Conservation (phyloP, 2,888 invertebrate species). For the Megastigmus dorsalis region DNA sequence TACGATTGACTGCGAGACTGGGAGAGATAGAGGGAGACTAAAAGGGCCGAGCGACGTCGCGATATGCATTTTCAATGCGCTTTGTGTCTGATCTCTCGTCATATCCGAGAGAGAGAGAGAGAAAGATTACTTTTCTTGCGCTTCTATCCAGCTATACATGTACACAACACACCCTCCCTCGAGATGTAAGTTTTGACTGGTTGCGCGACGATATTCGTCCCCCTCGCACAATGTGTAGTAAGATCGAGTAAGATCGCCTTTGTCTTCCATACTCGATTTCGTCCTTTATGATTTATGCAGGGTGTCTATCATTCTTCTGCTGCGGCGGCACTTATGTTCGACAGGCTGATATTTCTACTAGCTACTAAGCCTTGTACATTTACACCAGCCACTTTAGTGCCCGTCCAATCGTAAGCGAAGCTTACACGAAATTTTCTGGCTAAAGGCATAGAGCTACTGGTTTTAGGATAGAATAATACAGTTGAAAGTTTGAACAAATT, state of each 20-base stretch:
- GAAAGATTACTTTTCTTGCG: constrained; percentile 26
- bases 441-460: no score
- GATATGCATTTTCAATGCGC: constrained; percentile 51
- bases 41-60: constrained; percentile 30
- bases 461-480: no score
- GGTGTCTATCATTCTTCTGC: constrained; percentile 35
- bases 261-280: constrained; percentile 35
- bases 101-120: no score
- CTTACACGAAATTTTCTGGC: no score
- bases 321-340: constrained; percentile 9
- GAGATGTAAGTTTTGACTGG: constrained; percentile 40
- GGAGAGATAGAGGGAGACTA: constrained; percentile 2
- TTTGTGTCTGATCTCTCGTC: not conserved
- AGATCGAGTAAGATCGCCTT: not conserved
- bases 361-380: no score
- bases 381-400: no score
- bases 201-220: no score
- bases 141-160: not conserved
- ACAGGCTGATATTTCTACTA: no score
- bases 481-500: no score
- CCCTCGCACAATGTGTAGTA: no score
- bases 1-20: constrained; percentile 10
- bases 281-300: constrained; percentile 49
- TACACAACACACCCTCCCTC: not conserved
- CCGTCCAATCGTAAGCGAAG: no score